Evolutionary conservation across 2,113 vertebrate genomes (phyloP), one percentile per base, ranked within the genome.

Genomic region (Tretioscincus oriximinensis): DNA sequence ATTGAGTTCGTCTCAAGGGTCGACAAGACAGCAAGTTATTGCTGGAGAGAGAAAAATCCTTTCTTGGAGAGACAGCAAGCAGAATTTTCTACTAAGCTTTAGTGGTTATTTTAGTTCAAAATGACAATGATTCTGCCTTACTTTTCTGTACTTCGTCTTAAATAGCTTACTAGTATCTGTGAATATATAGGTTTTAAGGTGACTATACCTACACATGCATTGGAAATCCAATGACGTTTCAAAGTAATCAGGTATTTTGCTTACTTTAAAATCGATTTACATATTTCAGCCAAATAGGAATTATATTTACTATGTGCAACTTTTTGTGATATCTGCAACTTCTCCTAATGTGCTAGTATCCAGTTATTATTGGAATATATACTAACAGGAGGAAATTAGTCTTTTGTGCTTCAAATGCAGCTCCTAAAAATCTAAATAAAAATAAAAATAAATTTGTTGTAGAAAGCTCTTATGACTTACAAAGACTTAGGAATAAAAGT

Each of bases 221-320:
- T 54, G 26, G 6, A 81, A 85, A 29, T 77, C 85, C 73, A 60
- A 47, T 35, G 35, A 73, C 66, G 2, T 58, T 83, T 88, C 82
- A 70, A 28, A 88, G 70, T 83, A 61, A 89, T 29, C 65, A 22
- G 68, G 70, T 69, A 82, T 76, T 24, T 41, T 28, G 63, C 22
- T 68, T 84, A 78, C 76, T 60, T 45, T 81, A 84, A 63, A 26
- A 70, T 16, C 54, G 71, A 80, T n/a, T 41, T 12, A 79, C 64
- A 71, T 81, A 81, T 81, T 88, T 77, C 78, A 87, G 69, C 58
- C 61, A 81, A 76, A 35, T 41, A 76, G 78, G n/a, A 91, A 86
- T 20, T 58, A 67, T 63, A 75, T 51, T 63, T 64, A 0, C 0
- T 0, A 61, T 20, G 2, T 41, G 76, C 83, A 12, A 28, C 65